Percentiles rank a stretch among this genome's conserved stretches.
Evolutionary conservation across 2,888 invertebrate genomes (phyloP).

Genomic region (Lamellibrachia satsuma): DNA sequence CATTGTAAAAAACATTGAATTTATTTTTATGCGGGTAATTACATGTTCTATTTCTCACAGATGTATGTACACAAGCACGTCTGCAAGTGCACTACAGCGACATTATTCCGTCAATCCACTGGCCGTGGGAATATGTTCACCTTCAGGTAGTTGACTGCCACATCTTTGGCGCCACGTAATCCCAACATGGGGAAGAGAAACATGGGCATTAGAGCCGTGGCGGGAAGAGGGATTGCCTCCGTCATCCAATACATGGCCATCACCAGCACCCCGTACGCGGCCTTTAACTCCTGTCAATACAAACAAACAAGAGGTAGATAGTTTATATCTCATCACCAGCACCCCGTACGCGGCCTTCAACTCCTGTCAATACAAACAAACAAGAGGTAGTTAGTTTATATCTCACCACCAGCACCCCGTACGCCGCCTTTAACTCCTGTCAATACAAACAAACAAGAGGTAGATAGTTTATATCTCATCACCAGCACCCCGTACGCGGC

Average conservation of each 20-base stretch:
- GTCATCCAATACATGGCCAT: conserved; percentile 62
- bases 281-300: conserved; percentile 31
- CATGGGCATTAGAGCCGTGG: conserved; percentile 60
- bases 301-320: background rate
- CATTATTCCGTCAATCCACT: background rate
- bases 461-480: too few relatives aligned
- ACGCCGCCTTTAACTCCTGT: too few relatives aligned
- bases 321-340: background rate
- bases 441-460: too few relatives aligned
- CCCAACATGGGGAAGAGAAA: conserved; percentile 59
- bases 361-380: background rate
- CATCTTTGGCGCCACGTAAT: conserved; percentile 51
- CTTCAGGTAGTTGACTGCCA: conserved; percentile 55
- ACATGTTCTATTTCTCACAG: background rate
- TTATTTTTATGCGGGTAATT: too few relatives aligned
- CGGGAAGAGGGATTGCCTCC: conserved; percentile 58
- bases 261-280: conserved; percentile 41
- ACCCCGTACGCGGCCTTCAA: background rate
- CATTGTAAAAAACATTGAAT: too few relatives aligned
- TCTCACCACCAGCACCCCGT: too few relatives aligned
- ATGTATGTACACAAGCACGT: background rate
- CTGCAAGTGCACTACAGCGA: too few relatives aligned
- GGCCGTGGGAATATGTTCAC: conserved; percentile 36
- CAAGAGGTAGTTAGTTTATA: too few relatives aligned
- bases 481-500: too few relatives aligned